Conservation (phyloP, 2,113 vertebrate genomes). For the Chaetura pelagica region DNA sequence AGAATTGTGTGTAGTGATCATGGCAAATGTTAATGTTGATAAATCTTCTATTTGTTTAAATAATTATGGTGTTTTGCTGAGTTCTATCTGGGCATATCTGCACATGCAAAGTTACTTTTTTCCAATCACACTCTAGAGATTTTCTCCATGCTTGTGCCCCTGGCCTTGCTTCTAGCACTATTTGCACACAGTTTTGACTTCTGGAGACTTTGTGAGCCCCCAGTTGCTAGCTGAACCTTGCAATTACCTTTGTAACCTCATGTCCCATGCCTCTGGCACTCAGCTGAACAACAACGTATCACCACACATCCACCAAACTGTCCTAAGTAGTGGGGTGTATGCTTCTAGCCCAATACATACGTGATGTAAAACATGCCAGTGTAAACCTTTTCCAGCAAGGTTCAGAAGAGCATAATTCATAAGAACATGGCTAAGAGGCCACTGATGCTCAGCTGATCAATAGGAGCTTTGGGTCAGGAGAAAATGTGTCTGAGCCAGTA, state of each 20-base stretch:
- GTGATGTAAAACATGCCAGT: not conserved
- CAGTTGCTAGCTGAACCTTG: not conserved
- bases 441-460: not conserved
- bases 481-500: not conserved
- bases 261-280: not conserved
- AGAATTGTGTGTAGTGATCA: not conserved
- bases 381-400: not conserved
- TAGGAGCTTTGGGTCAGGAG: not conserved
- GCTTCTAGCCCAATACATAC: not conserved
- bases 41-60: not conserved
- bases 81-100: not conserved
- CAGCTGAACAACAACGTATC: rapidly evolving
- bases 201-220: not conserved
- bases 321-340: too few relatives aligned
- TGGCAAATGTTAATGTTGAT: not conserved
- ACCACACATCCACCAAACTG: not conserved
- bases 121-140: not conserved
- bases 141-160: not conserved
- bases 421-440: not conserved
- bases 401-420: not conserved
- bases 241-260: not conserved
- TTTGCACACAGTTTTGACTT: not conserved
- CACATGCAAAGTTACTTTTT: not conserved
- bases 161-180: not conserved
- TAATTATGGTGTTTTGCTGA: not conserved